Base-by-base conservation (phyloP, 2,113 vertebrate species). In the Xiphophorus couchianus region DNA sequence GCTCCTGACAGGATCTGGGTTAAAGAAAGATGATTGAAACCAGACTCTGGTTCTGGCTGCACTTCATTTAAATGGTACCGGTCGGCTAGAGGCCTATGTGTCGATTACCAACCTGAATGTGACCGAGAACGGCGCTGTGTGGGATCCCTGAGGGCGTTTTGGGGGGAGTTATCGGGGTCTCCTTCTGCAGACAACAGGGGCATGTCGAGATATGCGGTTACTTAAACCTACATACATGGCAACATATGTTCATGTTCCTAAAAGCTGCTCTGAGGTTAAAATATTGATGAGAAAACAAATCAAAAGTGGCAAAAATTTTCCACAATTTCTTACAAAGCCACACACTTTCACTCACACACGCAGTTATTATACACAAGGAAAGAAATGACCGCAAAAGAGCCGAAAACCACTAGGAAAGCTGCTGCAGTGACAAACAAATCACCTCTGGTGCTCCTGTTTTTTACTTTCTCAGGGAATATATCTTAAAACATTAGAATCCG, bases 41-140 rank as follows among this genome's bases (percentile, higher is more conserved):
- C 2, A 58, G 80, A 77, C 10, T 76, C 51, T 66, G 67, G 82
- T 75, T 82, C 91, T 72, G 61, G 48, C 35, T 64, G 69, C 61
- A 67, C 48, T 68, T 72, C 0, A 5, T 84, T 60, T 67, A 62
- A 62, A 61, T 13, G 12, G 13, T 64, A 64, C 78, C 70, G 77
- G 93, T 96, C 95, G 97, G 96, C 96, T 96, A 95, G 96, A 96
- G 95, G 95, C 96, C 96, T 96, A 95, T 94, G 95, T 94, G 95
- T 95, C 94, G 94, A 95, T 95, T 93, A 95, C 96, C 96, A 97
- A 98, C 97, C 96, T 98, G 97, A 97, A 97, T 96, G 76, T 95
- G 95, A 96, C 95, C 95, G 94, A 96, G 94, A 95, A 95, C 95
- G 97, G 95, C 96, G 95, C 74, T 95, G 94, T 94, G 89, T 93